Conservation (phyloP, 2,113 vertebrate species). For the Sus scrofa region T2T-Sscrofa CM000824.6:85662001-85662500, state of each 20-base stretch:
- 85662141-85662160: background rate
- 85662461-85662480: background rate
- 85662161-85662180: conserved; percentile 47
- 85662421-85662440: background rate
- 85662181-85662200: conserved; percentile 73
- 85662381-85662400: background rate
- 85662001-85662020: background rate
- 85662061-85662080: background rate
- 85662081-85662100: background rate
- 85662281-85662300: background rate
- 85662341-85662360: background rate
- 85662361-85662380: rapidly evolving
- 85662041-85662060: background rate
- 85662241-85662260: background rate
- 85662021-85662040: no score
- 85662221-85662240: background rate
- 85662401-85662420: background rate
- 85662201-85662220: background rate
- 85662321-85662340: background rate
- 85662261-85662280: background rate
- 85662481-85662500: background rate
- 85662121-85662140: background rate
- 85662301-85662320: background rate
- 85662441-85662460: conserved; percentile 54
- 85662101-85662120: background rate